Percentiles rank a stretch among this genome's conserved stretches.
phyloP scores from a whole-genome alignment of 1,140 invertebrate species.

The Anastatus disparis region DNA sequence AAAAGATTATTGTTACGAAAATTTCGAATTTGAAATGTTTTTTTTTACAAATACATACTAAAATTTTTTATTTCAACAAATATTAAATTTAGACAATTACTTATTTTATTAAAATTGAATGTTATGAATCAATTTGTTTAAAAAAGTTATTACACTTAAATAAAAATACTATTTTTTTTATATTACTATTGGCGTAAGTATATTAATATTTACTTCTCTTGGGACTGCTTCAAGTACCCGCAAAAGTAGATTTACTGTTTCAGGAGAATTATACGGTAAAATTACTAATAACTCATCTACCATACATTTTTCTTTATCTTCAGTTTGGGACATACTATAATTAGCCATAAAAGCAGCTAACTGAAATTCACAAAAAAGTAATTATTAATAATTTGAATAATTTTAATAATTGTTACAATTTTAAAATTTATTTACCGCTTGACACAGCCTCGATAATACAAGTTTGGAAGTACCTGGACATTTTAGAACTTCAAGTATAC shows the following conservation, averaged over 20 bases:
- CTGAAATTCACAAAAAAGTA: conserved; percentile 46
- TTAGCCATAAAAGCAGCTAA: conserved; percentile 58
- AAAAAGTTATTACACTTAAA: too few species aligned
- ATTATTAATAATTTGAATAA: too few species aligned
- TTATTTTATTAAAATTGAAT: too few species aligned
- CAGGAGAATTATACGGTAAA: conserved; percentile 55
- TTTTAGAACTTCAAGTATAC: conserved; percentile 80
- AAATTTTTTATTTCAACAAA: too few species aligned
- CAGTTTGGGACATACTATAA: conserved; percentile 39
- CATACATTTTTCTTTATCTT: conserved; percentile 48
- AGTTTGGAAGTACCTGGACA: conserved; percentile 81
- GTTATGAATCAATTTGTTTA: too few species aligned
- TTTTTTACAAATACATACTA: too few species aligned
- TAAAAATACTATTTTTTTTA: too few species aligned
- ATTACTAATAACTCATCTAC: conserved; percentile 57
- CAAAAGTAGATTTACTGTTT: conserved; percentile 51
- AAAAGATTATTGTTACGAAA: too few species aligned
- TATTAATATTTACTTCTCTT: conserved; percentile 75
- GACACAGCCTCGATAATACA: conserved; percentile 85
- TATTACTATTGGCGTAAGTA: neutral
- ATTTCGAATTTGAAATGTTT: too few species aligned
- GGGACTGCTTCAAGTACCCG: conserved; percentile 79
- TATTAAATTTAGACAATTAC: too few species aligned
- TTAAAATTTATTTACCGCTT: conserved; percentile 72
- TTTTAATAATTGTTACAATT: too few species aligned